Evolutionary conservation across 2,113 vertebrate genomes (phyloP), one percentile per base, ranked within the genome.

Genomic region (Tringa solitaria): DNA sequence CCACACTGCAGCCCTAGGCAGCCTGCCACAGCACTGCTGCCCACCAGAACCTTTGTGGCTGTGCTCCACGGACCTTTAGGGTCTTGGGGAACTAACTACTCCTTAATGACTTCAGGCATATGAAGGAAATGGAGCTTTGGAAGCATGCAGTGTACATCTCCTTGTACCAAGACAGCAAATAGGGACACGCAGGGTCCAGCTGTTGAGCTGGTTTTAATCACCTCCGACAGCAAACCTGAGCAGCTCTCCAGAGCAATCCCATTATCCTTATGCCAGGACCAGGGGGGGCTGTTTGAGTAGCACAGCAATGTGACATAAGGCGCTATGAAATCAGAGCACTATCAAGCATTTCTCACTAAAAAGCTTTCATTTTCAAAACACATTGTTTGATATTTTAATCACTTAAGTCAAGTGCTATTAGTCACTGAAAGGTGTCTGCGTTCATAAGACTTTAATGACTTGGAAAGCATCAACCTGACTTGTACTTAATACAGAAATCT

Each of bases 151-250:
- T 0, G 2, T 16, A 12, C 4, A 0, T 21, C 51, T 59, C 35
- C 27, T 48, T 1, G 3, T 27, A 43, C 4, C 0, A 22, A 85
- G 50, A 10, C 48, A 51, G 10, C 30, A 50, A 57, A 35, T 2
- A 3, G 1, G 19, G 24, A 69, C 24, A 1, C 0, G 0, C 22
- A 0, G 2, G 24, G 67, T 57, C n/a, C 84, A 67, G 37, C 59
- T 65, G 15, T 30, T 70, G 4, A 50, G 43, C 48, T 84, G 37
- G 0, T 72, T 75, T 64, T 51, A 46, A 5, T 60, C 57, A 10
- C 70, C 48, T 68, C 39, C 4, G 1, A 33, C 61, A 72, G 41
- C 73, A 63, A 74, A 68, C 35, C 24, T 5, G 9, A 67, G 74
- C 43, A 72, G 28, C 16, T 84, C 28, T 16, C 33, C 37, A 43